Evolutionary conservation across 2,113 vertebrate genomes (phyloP).

Genomic region (Elanoides forficatus): DNA sequence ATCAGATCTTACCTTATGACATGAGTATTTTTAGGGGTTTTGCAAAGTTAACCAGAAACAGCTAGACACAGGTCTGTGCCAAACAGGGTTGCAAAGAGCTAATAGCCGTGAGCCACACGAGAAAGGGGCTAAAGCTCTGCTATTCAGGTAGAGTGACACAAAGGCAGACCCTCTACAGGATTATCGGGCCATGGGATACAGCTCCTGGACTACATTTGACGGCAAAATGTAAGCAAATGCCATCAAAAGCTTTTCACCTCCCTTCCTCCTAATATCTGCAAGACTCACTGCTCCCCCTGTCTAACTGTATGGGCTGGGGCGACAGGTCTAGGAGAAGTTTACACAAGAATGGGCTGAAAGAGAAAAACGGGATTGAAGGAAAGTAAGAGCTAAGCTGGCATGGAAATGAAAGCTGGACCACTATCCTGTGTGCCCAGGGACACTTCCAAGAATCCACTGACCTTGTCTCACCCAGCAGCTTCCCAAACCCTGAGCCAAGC

Average conservation of each 20-base stretch:
- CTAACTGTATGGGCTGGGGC: not conserved
- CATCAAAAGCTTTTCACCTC: not conserved
- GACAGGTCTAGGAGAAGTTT: not conserved
- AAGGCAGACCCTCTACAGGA: not conserved
- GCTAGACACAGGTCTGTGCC: not conserved
- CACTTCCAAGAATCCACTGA: not conserved
- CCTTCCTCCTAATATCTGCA: not conserved
- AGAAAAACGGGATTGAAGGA: not conserved
- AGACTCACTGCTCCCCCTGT: not conserved
- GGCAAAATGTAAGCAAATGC: not conserved
- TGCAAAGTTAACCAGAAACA: constrained; percentile 28
- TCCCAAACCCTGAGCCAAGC: not conserved
- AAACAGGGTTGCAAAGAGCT: not conserved
- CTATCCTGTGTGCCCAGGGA: not conserved
- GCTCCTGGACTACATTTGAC: not conserved
- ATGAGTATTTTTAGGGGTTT: not conserved
- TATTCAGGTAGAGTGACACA: not conserved
- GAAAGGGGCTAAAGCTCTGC: not conserved
- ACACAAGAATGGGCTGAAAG: not conserved
- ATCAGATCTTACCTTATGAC: not conserved
- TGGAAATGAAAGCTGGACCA: not conserved
- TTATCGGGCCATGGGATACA: not conserved
- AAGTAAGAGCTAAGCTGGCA: not conserved
- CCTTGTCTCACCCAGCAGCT: not conserved
- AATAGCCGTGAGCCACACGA: not conserved